phyloP scores from a whole-genome alignment of 2,797 vertebrate genomes.

The Chrysolophus pictus region DNA sequence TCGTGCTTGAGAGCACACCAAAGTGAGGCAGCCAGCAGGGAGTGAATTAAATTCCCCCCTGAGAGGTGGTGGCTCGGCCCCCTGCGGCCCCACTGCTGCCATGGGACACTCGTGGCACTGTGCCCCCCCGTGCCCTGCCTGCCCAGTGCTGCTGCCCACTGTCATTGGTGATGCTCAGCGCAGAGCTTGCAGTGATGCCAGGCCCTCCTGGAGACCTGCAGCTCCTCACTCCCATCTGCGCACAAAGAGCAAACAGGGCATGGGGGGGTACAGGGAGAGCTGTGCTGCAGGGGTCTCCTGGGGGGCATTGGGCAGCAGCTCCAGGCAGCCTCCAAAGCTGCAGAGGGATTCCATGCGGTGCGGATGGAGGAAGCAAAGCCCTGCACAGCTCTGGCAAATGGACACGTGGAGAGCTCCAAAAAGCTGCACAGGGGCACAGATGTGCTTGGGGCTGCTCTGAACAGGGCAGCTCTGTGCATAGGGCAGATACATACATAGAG shows the following conservation, averaged over 20 bases:
- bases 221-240: background rate
- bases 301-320: background rate
- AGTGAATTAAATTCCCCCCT: conserved; percentile 75
- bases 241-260: background rate
- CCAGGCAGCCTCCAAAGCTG: background rate
- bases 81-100: background rate
- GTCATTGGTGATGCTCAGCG: background rate
- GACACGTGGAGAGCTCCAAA: rapidly evolving
- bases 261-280: too few relatives aligned
- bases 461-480: too few relatives aligned
- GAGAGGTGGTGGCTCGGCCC: conserved; percentile 19
- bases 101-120: background rate
- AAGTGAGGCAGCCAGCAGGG: conserved; percentile 72
- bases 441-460: background rate
- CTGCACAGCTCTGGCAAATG: rapidly evolving
- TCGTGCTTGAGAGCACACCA: conserved; percentile 80
- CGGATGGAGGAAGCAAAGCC: background rate
- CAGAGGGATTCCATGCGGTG: rapidly evolving
- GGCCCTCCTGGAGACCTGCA: background rate
- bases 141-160: background rate
- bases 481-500: too few relatives aligned
- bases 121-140: background rate
- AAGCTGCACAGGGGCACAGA: background rate
- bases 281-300: too few relatives aligned
- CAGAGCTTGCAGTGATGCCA: background rate